Base-by-base conservation (phyloP, 2,888 invertebrate genomes). In the Ceratothoa steindachneri region DNA sequence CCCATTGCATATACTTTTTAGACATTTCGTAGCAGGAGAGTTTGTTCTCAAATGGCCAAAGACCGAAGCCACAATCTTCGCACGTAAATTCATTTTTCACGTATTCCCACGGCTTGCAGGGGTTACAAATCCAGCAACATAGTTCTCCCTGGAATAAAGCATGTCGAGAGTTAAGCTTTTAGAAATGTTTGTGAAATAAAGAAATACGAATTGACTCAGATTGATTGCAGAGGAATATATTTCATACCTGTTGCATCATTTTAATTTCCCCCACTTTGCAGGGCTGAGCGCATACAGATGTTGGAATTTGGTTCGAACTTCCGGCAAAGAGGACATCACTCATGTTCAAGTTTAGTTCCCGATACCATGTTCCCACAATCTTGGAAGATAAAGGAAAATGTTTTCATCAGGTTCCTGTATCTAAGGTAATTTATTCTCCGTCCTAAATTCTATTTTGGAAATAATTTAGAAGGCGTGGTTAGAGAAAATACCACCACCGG, bases 71-170 rank as follows among this genome's bases (percentile, higher is more conserved):
- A 81, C 90, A 90, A 81, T 89, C 89, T 77, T 82, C 84, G 82
- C 90, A 90, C 27, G 88, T 89, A 77, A 88, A 89, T 81, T 89
- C 89, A 82, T 90, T 88, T 81, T 85, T 85, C 3, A 90, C 89
- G 81, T 87, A 89, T 83, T 91, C 90, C 83, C 88, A 88, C 5
- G 88, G 87, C 82, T 89, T 88, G 83, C 92, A 91, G 74, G 87
- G 88, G 81, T 90, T 89, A 83, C 91, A 92, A 27, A 90, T 89
- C 92, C 92, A 91, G 84, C 91, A 91, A 84, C 91, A 91, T 60
- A 88, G 88, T 83, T 89, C 89, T 5, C 88, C 89, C 84, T 85
- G 82, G 1, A 72, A 82, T 82, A 77, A 81, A 78, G 73, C 19
- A 67, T 3, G 22, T 19, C 1, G 2, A 64, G n/a, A 64, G 15